Percentiles rank a stretch among this genome's conserved stretches.
Conservation (phyloP, 1,140 invertebrate genomes). For the Brachystomella parvula region DNA sequence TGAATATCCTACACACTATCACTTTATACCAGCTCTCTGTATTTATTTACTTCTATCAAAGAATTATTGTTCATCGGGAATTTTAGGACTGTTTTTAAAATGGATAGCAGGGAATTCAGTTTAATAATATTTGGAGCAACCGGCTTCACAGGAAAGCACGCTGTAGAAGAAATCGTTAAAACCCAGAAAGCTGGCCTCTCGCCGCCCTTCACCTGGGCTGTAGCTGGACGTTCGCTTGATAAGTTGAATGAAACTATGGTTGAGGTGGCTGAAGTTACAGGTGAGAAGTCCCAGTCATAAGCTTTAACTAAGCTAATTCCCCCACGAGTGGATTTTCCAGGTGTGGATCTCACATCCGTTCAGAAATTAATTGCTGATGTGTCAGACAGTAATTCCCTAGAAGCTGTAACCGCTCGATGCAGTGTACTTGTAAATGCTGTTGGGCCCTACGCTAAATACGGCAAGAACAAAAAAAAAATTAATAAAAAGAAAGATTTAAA, state of each 20-base stretch:
- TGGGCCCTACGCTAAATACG: constrained; percentile 81
- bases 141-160: constrained; percentile 75
- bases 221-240: constrained; percentile 60
- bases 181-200: neutral
- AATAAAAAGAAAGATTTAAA: neutral
- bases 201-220: constrained; percentile 53
- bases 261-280: constrained; percentile 51
- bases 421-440: constrained; percentile 76
- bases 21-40: too few species aligned
- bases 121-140: constrained; percentile 72
- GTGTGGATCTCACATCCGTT: constrained; percentile 52
- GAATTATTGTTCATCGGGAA: too few species aligned
- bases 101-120: constrained; percentile 43
- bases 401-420: constrained; percentile 63
- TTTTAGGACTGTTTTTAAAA: too few species aligned
- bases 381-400: constrained; percentile 59
- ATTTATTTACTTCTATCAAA: too few species aligned
- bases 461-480: constrained; percentile 44
- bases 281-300: constrained; percentile 34
- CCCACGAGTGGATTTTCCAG: constrained; percentile 41
- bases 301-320: neutral
- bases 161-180: constrained; percentile 54
- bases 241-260: constrained; percentile 62
- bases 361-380: constrained; percentile 70
- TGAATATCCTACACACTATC: too few species aligned